phyloP scores from a whole-genome alignment of 2,113 vertebrate genomes.

The Barnardius zonarius region DNA sequence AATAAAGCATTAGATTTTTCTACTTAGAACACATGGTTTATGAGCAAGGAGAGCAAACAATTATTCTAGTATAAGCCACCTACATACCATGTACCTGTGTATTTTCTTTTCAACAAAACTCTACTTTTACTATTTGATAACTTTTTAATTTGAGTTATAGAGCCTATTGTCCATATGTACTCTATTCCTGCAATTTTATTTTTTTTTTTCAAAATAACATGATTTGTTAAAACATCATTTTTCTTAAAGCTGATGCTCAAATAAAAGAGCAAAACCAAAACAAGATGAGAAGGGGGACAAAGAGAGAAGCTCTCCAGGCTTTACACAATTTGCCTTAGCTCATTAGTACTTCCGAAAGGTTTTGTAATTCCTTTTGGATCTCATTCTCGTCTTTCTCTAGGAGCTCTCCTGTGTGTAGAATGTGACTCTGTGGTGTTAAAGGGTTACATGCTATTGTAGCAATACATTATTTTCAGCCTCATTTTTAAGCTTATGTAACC shows the following conservation, averaged over 20 bases:
- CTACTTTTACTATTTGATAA: neutral
- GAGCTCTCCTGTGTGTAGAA: neutral
- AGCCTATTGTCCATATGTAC: neutral
- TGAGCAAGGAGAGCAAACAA: slow-evolving; percentile 1
- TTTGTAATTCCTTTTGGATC: neutral
- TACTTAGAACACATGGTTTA: neutral
- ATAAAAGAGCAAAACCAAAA: neutral
- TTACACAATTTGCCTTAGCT: neutral
- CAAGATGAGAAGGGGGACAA: neutral
- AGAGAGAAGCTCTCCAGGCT: neutral
- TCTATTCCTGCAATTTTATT: neutral
- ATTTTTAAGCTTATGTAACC: neutral
- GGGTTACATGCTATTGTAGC: neutral
- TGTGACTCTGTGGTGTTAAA: neutral
- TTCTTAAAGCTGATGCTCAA: neutral
- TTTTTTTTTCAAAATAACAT: neutral
- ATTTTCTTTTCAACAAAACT: neutral
- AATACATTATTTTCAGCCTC: neutral
- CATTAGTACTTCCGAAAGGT: neutral
- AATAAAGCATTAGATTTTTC: neutral
- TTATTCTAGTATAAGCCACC: neutral
- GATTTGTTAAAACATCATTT: neutral
- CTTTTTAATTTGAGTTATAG: neutral
- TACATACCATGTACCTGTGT: neutral
- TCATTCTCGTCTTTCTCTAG: neutral